phyloP scores from a whole-genome alignment of 2,888 invertebrate genomes.

The Melanostoma mellinum region DNA sequence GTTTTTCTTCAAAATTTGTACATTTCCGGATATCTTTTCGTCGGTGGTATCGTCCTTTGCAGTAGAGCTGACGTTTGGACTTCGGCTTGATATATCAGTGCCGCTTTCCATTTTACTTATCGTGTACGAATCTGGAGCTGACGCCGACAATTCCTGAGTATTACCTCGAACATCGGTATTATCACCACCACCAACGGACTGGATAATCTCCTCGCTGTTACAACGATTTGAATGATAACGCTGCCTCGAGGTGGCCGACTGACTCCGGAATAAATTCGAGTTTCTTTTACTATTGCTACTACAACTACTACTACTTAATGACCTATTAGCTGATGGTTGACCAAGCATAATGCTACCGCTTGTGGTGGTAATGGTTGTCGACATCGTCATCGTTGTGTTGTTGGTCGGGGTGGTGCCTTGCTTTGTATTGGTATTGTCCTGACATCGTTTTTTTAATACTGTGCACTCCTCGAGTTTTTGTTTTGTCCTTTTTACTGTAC shows the following conservation, averaged over 20 bases:
- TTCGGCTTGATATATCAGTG: conserved; percentile 45
- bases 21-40: conserved; percentile 86
- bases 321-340: conserved; percentile 59
- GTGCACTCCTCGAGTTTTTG: conserved; percentile 86
- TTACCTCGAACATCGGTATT: conserved; percentile 34
- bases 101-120: conserved; percentile 79
- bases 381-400: conserved; percentile 28
- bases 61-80: conserved; percentile 21
- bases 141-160: conserved; percentile 83
- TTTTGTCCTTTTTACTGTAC: conserved; percentile 88
- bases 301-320: conserved; percentile 66
- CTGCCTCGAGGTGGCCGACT: conserved; percentile 79
- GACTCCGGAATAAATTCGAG: conserved; percentile 78
- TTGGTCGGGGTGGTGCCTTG: conserved; percentile 45
- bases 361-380: conserved; percentile 56
- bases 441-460: conserved; percentile 79
- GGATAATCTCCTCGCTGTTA: conserved; percentile 81
- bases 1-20: conserved; percentile 92
- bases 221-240: conserved; percentile 79
- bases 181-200: conserved; percentile 19
- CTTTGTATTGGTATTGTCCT: conserved; percentile 75
- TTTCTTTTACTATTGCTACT: conserved; percentile 74
- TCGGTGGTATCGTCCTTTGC: conserved; percentile 72
- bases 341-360: conserved; percentile 55
- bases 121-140: conserved; percentile 84